phyloP scores from a whole-genome alignment of 2,113 vertebrate species.

The Microcebus murinus region DNA sequence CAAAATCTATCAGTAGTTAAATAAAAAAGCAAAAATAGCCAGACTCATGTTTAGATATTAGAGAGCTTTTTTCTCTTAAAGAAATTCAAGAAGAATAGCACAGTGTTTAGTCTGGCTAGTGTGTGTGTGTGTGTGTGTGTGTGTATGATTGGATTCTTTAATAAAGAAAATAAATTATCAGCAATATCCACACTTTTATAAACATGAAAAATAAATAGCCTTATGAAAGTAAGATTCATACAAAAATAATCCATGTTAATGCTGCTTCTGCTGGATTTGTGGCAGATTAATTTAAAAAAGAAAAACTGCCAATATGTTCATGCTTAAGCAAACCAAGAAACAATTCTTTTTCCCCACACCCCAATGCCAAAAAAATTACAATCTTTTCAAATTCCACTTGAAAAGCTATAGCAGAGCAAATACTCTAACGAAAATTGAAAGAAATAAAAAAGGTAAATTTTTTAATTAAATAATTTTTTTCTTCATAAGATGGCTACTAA shows the following conservation, averaged over 20 bases:
- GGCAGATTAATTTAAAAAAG: background rate
- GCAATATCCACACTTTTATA: background rate
- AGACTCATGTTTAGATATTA: background rate
- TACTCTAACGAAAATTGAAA: background rate
- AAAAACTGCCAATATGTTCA: background rate
- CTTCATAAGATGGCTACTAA: background rate
- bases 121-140: background rate
- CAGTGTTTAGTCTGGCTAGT: background rate
- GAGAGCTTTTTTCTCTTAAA: background rate
- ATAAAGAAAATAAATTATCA: background rate
- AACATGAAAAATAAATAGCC: background rate
- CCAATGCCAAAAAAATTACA: background rate
- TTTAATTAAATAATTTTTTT: background rate
- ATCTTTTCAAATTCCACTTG: background rate
- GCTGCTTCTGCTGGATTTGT: background rate
- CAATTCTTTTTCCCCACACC: background rate
- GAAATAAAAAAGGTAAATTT: background rate
- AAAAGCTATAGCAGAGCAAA: background rate
- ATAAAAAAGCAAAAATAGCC: background rate
- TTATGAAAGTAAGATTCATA: background rate
- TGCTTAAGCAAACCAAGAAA: background rate
- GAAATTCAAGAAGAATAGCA: conserved; percentile 39
- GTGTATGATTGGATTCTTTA: background rate
- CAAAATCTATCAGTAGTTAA: background rate
- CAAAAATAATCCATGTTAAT: background rate